Base-by-base conservation (phyloP, 1,140 invertebrate genomes). In the Drosophila bifasciata region DNA sequence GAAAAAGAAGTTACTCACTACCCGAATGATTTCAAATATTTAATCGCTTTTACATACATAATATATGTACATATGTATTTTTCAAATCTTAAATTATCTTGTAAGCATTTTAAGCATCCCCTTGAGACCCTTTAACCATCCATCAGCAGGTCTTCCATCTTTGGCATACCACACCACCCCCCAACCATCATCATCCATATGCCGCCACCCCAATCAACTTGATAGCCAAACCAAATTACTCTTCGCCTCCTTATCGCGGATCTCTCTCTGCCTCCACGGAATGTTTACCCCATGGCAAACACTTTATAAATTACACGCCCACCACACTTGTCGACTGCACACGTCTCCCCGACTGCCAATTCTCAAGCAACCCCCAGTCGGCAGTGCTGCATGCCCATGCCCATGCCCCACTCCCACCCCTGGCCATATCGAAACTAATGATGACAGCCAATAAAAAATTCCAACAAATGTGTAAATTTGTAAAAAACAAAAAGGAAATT, bases 401-500 rank as follows among this genome's bases (percentile, higher is more conserved):
- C n/a, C n/a, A n/a, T n/a, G n/a, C n/a, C n/a, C n/a, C n/a, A n/a
- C n/a, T n/a, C n/a, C 64, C 64, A 15, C 16, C 36, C 62, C 64
- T 36, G 66, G 48, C 50, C 59, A 66, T 63, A 76, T 73, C 76
- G 51, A 86, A 85, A 86, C 81, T 85, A 85, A 85, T 85, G 81
- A 85, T 85, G 81, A 85, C 83, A 86, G 77, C 81, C 81, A 85
- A 85, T 85, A 86, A 85, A 86, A 71, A 81, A 81, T 74, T 40
- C 77, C 63, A 74, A 77, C 81, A 85, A 85, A 85, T 85, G 81
- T 86, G 81, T 86, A 75, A 86, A 85, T 85, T 86, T 85, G 81
- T 85, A 53, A 74, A 77, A 69, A 68, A 56, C 23, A 51, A 52
- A 73, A 51, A 23, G 51, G 51, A 50, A 76, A 75, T 67, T 75